Base-by-base conservation (phyloP, 2,888 invertebrate species). In the Drosophila recens region DNA sequence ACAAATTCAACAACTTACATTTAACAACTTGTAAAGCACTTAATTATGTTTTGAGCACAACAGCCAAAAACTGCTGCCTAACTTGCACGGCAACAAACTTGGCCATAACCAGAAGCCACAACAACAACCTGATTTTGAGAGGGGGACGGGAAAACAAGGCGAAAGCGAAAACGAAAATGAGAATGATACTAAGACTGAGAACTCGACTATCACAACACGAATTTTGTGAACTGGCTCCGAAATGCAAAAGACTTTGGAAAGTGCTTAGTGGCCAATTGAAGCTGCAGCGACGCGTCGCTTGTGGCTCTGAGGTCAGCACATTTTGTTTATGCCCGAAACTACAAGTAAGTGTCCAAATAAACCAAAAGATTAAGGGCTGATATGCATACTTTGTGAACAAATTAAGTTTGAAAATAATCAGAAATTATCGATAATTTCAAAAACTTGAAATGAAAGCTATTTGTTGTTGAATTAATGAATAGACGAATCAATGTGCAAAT, bases 221-320 rank as follows among this genome's bases (percentile, higher is more conserved):
- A 85, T 87, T 85, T 78, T 87, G 75, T 73, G 73, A 77, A 66
- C 73, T 69, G 86, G 65, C 82, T 57, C 36, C 17, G 27, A 45
- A 58, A 85, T 89, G 90, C 86, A 87, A 89, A 88, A 86, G 77
- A 70, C 86, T 89, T 84, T 82, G 76, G 88, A 89, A 84, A 84
- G 84, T 89, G 86, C 76, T 89, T 85, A 72, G 70, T 85, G 90
- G 84, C 76, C 86, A 84, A 87, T 89, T 84, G 87, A 54, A 87
- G 87, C 87, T 89, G 68, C 67, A 70, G 20, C 20, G 9, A 17
- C 13, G 20, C 20, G 8, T 13, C 17, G 30, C 8, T 11, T n/a
- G 2, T 36, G 43, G 23, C 15, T 43, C 48, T 54, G 56, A 63
- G 79, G 79, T 75, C 75, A 79, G 58, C 58, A 78, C 27, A 62